These are phyloP conservation scores for Panorpa germanica DNA, from an alignment of 2,888 invertebrate species.

Conservation along the genomic window DNA sequence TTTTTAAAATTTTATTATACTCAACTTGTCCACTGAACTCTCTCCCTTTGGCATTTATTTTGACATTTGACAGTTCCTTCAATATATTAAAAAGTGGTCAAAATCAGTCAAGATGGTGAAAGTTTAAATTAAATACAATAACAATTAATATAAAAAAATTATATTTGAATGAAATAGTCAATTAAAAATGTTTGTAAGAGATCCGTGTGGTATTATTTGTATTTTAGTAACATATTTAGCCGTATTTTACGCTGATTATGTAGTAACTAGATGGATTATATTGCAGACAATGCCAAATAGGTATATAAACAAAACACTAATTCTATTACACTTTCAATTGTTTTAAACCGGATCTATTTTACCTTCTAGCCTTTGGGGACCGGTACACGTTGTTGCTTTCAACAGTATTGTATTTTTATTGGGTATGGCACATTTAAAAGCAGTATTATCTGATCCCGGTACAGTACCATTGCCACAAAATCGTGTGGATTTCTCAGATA, in stretches of 20 bases:
- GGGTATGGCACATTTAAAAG: constrained; percentile 58
- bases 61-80: too few relatives aligned
- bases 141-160: too few relatives aligned
- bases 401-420: constrained; percentile 60
- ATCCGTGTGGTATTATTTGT: constrained; percentile 74
- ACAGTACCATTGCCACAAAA: constrained; percentile 58
- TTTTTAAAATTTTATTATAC: too few relatives aligned
- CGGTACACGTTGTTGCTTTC: constrained; percentile 59
- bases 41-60: too few relatives aligned
- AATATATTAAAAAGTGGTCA: too few relatives aligned
- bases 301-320: constrained; percentile 24
- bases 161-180: too few relatives aligned
- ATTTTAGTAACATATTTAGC: constrained; percentile 61
- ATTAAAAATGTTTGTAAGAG: constrained; percentile 44
- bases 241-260: constrained; percentile 74
- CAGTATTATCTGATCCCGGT: constrained; percentile 79
- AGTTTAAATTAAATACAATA: too few relatives aligned
- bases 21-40: too few relatives aligned
- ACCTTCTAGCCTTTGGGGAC: constrained; percentile 55
- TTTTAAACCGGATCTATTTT: constrained; percentile 7
- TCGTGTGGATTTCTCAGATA: constrained; percentile 61
- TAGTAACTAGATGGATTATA: constrained; percentile 66
- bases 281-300: constrained; percentile 63
- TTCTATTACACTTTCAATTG: constrained; percentile 1
- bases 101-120: too few relatives aligned